Evolutionary conservation across 1,140 invertebrate genomes (phyloP).

Genomic region (Mamestra configurata): DNA sequence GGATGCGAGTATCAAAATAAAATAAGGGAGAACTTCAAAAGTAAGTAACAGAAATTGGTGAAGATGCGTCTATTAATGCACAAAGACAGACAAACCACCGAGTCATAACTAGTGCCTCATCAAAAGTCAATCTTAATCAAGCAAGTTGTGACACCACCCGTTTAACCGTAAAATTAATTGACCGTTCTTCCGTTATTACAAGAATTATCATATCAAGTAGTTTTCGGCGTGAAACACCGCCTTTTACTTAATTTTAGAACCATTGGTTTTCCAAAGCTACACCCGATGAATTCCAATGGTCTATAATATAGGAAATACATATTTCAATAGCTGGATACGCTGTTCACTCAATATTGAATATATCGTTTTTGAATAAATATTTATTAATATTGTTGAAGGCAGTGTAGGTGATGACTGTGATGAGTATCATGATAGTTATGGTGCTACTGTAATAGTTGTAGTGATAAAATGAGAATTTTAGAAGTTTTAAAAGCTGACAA

Average conservation of each 20-base stretch:
- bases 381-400: not conserved
- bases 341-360: not conserved
- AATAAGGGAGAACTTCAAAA: no score
- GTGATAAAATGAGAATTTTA: not conserved
- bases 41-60: no score
- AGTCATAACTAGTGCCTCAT: not conserved
- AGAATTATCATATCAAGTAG: slow-evolving; percentile 44
- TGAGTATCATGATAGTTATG: slow-evolving; percentile 1
- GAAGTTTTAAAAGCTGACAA: not conserved
- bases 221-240: slow-evolving; percentile 35
- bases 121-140: slow-evolving; percentile 50
- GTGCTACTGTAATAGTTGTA: not conserved
- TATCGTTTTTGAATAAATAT: not conserved
- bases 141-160: slow-evolving; percentile 32
- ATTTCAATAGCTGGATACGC: no score
- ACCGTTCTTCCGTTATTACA: slow-evolving; percentile 45
- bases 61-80: no score
- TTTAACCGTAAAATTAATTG: slow-evolving; percentile 48
- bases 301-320: not conserved
- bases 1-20: no score
- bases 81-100: not conserved
- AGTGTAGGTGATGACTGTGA: not conserved
- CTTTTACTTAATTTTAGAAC: slow-evolving; percentile 26
- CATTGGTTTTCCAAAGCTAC: slow-evolving; percentile 1
- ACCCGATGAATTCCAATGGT: slow-evolving; percentile 2